Conservation (phyloP, 2,797 vertebrate species). For the Chromis chromis region DNA sequence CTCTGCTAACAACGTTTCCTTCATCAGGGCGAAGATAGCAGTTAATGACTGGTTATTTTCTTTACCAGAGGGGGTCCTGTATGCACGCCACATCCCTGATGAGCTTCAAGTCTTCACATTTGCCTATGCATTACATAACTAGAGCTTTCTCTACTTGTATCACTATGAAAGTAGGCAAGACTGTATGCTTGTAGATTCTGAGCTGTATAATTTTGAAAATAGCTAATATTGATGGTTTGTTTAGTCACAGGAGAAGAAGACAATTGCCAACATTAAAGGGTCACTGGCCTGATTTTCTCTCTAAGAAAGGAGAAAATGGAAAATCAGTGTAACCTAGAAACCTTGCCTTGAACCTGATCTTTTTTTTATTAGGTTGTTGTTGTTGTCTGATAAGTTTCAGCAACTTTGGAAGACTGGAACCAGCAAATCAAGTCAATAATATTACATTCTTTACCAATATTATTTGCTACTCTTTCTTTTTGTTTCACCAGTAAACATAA, state of each 20-base stretch:
- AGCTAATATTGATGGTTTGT: conserved; percentile 36
- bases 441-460: background rate
- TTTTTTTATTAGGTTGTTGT: background rate
- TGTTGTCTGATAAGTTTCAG: conserved; percentile 15
- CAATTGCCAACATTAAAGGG: background rate
- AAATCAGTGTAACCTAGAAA: conserved; percentile 22
- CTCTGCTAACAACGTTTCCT: conserved; percentile 3
- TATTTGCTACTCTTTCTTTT: conserved; percentile 9
- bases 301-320: background rate
- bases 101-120: conserved; percentile 35
- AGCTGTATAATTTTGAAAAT: conserved; percentile 27
- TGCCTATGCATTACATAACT: conserved; percentile 35
- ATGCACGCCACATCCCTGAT: conserved; percentile 24
- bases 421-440: conserved; percentile 8
- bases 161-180: conserved; percentile 12
- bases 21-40: conserved; percentile 20
- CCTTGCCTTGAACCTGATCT: background rate
- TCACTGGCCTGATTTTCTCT: conserved; percentile 24
- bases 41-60: conserved; percentile 22
- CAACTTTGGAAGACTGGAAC: conserved; percentile 6
- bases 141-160: conserved; percentile 15
- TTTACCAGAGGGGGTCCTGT: conserved; percentile 14
- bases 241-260: background rate
- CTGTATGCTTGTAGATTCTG: conserved; percentile 7
- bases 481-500: conserved; percentile 19